Evolutionary conservation across 1,140 invertebrate genomes (phyloP).

Genomic region (Tachypleus tridentatus): DNA sequence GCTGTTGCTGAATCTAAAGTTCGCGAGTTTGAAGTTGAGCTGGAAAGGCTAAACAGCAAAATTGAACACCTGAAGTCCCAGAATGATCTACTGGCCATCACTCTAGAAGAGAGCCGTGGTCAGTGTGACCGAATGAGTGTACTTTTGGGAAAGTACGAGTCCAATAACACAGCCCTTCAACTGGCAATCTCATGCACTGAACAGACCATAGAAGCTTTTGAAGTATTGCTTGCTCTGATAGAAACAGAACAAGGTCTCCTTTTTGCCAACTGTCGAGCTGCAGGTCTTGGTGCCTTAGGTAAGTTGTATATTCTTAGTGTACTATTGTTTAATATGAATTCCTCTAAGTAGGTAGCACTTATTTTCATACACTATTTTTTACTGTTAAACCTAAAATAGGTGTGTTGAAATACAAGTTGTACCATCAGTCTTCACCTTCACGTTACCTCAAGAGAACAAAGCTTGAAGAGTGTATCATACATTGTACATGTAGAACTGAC

Average conservation of each 20-base stretch:
- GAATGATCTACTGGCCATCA: conserved; percentile 54
- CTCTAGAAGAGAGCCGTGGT: conserved; percentile 55
- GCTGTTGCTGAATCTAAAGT: conserved; percentile 36
- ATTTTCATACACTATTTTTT: no score
- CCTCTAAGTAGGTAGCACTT: no score
- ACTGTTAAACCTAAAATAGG: no score
- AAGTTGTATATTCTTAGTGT: not conserved
- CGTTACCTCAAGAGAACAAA: no score
- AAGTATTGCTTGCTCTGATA: conserved; percentile 55
- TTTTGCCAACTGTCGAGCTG: conserved; percentile 38
- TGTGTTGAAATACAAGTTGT: no score
- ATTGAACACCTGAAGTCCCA: conserved; percentile 58
- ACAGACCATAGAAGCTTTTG: conserved; percentile 59
- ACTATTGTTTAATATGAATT: not conserved
- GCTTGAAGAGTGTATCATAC: no score
- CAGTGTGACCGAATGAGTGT: conserved; percentile 50
- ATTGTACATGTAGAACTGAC: no score
- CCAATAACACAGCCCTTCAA: conserved; percentile 55
- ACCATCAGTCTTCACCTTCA: no score
- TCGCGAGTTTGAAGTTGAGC: conserved; percentile 50
- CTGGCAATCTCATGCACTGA: conserved; percentile 56
- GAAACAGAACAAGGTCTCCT: conserved; percentile 53
- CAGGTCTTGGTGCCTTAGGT: conserved; percentile 33
- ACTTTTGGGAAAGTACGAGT: conserved; percentile 64
- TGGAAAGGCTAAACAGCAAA: conserved; percentile 48